Conservation (phyloP, 2,113 vertebrate genomes). For the Craseonycteris thonglongyai region DNA sequence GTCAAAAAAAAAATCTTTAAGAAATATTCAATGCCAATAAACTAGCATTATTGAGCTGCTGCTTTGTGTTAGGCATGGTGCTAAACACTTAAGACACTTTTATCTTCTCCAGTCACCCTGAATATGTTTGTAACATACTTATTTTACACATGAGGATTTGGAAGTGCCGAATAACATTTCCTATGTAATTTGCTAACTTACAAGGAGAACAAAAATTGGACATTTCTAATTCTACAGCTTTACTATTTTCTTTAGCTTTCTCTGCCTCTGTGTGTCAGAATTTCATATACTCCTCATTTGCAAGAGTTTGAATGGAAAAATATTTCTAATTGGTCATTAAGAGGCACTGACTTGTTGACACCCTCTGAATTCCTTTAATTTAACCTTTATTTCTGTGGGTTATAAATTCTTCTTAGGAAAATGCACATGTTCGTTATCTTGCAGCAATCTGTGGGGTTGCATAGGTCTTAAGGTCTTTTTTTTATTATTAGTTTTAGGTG, state of each 20-base stretch:
- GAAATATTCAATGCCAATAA: not conserved
- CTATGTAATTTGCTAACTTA: not conserved
- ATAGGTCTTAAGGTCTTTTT: not conserved
- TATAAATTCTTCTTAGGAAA: not conserved
- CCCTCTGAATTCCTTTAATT: not conserved
- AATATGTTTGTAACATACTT: not conserved
- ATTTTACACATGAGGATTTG: not conserved
- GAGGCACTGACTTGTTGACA: not conserved
- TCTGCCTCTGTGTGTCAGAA: not conserved
- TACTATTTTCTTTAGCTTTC: not conserved
- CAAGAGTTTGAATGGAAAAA: not conserved
- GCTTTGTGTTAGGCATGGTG: not conserved
- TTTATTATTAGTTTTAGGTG: no score
- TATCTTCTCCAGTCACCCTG: not conserved
- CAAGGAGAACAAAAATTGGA: not conserved
- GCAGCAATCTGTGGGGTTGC: not conserved
- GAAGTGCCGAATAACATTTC: not conserved
- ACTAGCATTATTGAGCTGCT: not conserved
- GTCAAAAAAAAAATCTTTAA: no score
- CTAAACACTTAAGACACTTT: not conserved
- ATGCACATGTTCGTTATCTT: not conserved
- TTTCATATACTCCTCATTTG: not conserved
- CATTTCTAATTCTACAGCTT: constrained; percentile 1
- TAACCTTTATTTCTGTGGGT: not conserved
- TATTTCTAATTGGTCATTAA: not conserved